A percentile compares a stretch with the other conserved stretches of the same genome.
phyloP scores from a whole-genome alignment of 2,888 invertebrate genomes.

The Dryococelus australis region DNA sequence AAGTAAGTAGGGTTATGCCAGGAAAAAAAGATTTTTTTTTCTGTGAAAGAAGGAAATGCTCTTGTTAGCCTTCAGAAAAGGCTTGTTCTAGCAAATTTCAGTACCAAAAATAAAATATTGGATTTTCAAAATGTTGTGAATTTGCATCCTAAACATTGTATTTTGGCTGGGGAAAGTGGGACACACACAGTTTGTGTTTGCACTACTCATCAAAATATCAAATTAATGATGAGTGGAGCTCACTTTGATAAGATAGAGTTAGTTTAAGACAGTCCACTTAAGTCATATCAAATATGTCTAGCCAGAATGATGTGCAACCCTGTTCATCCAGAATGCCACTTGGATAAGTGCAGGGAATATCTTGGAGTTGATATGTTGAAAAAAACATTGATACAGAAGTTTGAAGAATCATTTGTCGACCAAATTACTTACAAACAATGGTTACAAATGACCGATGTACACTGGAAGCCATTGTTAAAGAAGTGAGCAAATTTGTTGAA shows the following conservation, averaged over 20 bases:
- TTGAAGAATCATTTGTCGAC: background rate
- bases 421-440: slow-evolving; percentile 18
- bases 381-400: background rate
- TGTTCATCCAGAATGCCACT: background rate
- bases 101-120: background rate
- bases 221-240: background rate
- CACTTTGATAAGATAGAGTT: slow-evolving; percentile 10
- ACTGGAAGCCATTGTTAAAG: background rate
- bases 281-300: background rate
- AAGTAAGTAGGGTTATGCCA: background rate
- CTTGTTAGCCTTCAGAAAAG: background rate
- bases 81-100: background rate
- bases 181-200: slow-evolving; percentile 18
- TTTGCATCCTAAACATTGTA: background rate
- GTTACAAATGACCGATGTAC: background rate
- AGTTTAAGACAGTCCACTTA: background rate
- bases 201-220: slow-evolving; percentile 20
- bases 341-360: background rate
- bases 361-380: background rate
- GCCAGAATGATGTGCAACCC: background rate
- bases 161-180: too few relatives aligned
- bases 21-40: background rate
- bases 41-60: background rate
- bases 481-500: background rate
- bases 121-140: slow-evolving; percentile 16